Conservation (phyloP, 64 coral and sea anemone species). For the Acropora tenuis region DNA sequence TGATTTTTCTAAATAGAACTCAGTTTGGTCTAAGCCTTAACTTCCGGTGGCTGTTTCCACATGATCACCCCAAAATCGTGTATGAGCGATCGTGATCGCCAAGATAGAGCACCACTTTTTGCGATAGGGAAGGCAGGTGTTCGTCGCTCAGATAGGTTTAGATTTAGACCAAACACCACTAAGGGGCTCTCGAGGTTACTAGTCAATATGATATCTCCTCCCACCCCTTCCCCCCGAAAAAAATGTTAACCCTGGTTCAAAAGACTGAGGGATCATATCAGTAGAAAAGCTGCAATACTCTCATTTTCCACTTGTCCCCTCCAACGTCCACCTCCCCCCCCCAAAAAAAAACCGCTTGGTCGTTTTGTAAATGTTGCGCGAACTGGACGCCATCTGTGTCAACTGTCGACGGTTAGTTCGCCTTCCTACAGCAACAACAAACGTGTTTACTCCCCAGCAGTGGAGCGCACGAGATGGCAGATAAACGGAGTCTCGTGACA, state of each 20-base stretch:
- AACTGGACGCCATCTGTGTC: constrained; percentile 52
- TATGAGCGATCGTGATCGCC: no score
- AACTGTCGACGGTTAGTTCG: constrained; percentile 19
- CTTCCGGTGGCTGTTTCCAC: no score
- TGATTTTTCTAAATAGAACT: no score
- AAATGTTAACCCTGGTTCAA: background rate
- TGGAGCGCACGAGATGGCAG: constrained; percentile 10
- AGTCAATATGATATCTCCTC: background rate
- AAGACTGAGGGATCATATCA: background rate
- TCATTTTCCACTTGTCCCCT: background rate
- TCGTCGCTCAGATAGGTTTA: no score
- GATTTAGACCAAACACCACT: no score
- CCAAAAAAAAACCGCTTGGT: background rate
- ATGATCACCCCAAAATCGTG: no score
- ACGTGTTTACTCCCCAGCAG: constrained; percentile 4
- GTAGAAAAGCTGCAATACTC: background rate
- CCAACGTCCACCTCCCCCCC: no score
- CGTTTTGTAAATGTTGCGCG: constrained; percentile 61
- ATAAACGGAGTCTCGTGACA: constrained; percentile 39
- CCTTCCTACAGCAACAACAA: constrained; percentile 53
- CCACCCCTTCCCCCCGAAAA: background rate
- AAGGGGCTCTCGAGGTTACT: no score
- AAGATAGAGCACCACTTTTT: no score
- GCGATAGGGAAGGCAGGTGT: no score
- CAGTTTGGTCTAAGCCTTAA: no score